Evolutionary conservation across 2,888 invertebrate genomes (phyloP).

Genomic region (Eilema caniola): DNA sequence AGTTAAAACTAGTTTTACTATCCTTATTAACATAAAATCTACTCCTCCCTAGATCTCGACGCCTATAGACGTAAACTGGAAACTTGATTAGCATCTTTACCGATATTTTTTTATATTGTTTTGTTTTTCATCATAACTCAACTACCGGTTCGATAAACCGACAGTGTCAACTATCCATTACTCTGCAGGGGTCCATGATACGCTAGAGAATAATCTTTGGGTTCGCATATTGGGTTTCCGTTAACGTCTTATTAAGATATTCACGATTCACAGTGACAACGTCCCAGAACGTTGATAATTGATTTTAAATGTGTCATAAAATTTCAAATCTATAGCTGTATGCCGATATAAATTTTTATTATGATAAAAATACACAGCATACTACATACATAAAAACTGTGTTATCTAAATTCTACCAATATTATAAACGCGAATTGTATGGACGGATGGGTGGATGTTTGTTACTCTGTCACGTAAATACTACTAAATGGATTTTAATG

Average conservation of each 20-base stretch:
- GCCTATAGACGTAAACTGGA: not conserved
- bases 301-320: conserved; percentile 52
- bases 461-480: too few species aligned
- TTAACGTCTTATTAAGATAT: conserved; percentile 73
- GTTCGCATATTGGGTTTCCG: conserved; percentile 31
- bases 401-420: too few species aligned
- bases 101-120: conserved; percentile 10
- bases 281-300: conserved; percentile 55
- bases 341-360: conserved; percentile 17
- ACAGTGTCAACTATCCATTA: conserved; percentile 12
- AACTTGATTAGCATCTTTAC: not conserved
- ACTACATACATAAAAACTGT: not conserved
- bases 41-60: not conserved
- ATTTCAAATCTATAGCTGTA: conserved; percentile 25
- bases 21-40: not conserved
- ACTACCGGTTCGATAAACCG: conserved; percentile 16
- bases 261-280: conserved; percentile 58
- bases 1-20: not conserved
- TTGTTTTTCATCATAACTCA: conserved; percentile 3
- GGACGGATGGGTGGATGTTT: too few species aligned
- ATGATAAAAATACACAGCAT: not conserved
- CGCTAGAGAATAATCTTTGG: conserved; percentile 15
- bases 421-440: too few species aligned
- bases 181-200: conserved; percentile 20
- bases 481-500: too few species aligned